Conservation (phyloP, 1,140 invertebrate species). For the Sitobion miscanthi region DNA sequence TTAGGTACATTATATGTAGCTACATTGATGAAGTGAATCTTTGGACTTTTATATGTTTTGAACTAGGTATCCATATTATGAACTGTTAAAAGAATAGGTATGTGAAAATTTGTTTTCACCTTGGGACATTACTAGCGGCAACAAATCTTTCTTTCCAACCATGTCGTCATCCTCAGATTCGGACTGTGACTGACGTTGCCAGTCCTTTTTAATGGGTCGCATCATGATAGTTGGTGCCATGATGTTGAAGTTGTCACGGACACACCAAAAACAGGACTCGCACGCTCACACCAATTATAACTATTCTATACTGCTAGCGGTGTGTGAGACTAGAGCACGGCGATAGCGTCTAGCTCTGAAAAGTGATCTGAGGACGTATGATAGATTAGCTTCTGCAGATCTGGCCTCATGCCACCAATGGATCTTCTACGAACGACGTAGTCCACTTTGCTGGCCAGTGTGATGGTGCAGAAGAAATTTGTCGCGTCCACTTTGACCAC, state of each 20-base stretch:
- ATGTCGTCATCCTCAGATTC: constrained; percentile 40
- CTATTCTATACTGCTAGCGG: constrained; percentile 44
- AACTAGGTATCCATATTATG: background rate
- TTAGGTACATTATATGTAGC: background rate
- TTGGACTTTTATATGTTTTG: background rate
- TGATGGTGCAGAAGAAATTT: constrained; percentile 38
- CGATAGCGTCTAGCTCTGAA: constrained; percentile 59
- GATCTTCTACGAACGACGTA: constrained; percentile 51
- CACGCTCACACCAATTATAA: background rate
- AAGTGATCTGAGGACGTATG: constrained; percentile 62
- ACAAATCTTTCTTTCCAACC: constrained; percentile 36
- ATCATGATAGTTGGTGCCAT: constrained; percentile 46
- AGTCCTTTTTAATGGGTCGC: constrained; percentile 38
- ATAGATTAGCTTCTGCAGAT: constrained; percentile 61
- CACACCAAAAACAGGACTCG: background rate
- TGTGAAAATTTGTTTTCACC: background rate
- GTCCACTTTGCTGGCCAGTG: constrained; percentile 55
- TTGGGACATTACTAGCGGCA: constrained; percentile 44
- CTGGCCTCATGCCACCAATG: constrained; percentile 61
- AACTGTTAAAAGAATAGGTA: background rate
- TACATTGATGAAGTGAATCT: background rate
- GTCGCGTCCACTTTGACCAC: constrained; percentile 51
- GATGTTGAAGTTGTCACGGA: background rate
- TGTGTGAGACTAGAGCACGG: constrained; percentile 40
- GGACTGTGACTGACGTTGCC: constrained; percentile 52